phyloP scores from a whole-genome alignment of 2,888 invertebrate species.

The Dione vanillae region DNA sequence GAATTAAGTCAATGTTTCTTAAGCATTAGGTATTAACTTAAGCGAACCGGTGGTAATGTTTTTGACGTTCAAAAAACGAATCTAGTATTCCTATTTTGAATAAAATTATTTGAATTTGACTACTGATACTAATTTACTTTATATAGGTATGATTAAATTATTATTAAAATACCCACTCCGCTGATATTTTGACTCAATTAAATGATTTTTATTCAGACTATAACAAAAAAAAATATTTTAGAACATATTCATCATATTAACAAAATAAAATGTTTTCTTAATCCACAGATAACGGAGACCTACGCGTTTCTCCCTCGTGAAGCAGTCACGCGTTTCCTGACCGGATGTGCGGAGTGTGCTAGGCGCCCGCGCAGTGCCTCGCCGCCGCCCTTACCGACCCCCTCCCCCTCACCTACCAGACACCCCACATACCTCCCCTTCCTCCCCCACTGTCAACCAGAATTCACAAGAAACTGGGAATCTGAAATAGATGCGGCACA shows the following conservation, averaged over 20 bases:
- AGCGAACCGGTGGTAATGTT: too few species aligned
- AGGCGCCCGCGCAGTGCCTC: conserved; percentile 89
- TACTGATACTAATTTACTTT: too few species aligned
- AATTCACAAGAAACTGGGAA: conserved; percentile 81
- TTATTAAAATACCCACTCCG: too few species aligned
- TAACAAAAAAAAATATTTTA: too few species aligned
- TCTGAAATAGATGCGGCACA: conserved; percentile 81
- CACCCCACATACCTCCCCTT: conserved; percentile 75
- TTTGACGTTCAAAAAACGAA: too few species aligned
- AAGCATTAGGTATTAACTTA: too few species aligned
- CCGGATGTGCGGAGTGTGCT: conserved; percentile 97
- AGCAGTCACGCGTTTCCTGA: conserved; percentile 97
- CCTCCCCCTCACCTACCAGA: conserved; percentile 79
- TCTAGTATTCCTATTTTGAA: too few species aligned
- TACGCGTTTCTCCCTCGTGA: conserved; percentile 98
- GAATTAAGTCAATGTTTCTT: too few species aligned
- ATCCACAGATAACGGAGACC: conserved; percentile 96
- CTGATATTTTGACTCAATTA: too few species aligned
- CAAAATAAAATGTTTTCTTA: conserved; percentile 53
- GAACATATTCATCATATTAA: neutral
- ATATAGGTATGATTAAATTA: too few species aligned
- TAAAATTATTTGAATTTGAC: too few species aligned
- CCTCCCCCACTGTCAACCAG: conserved; percentile 73
- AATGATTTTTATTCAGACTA: too few species aligned
- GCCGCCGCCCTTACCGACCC: conserved; percentile 81